These are phyloP conservation scores for Mnemiopsis leidyi DNA, from an alignment of 37 sponge, comb jelly and placozoan species.

Conservation along the genomic window DNA sequence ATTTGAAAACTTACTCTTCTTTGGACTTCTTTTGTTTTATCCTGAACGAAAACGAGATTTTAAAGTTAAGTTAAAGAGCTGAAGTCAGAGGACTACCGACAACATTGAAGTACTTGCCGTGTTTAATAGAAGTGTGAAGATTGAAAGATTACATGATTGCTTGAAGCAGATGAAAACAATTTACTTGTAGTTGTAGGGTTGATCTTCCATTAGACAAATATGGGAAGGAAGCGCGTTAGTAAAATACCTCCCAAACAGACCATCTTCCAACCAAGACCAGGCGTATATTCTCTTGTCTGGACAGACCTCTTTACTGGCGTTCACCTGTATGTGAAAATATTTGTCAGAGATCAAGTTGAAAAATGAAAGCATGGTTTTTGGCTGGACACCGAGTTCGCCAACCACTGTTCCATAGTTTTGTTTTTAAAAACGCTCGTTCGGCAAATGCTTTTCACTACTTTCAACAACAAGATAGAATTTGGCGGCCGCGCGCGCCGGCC, in stretches of 20 bases:
- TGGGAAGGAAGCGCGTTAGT: neutral
- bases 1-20: too few relatives aligned
- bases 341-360: neutral
- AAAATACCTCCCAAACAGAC: neutral
- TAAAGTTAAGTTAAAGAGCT: too few relatives aligned
- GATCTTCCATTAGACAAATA: constrained; percentile 2
- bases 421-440: neutral
- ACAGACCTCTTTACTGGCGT: neutral
- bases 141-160: too few relatives aligned
- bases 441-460: neutral
- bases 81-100: too few relatives aligned
- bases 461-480: neutral
- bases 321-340: neutral
- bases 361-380: neutral
- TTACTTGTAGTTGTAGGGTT: neutral
- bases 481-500: neutral
- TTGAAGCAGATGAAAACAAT: too few relatives aligned
- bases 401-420: neutral
- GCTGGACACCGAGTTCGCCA: neutral
- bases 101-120: too few relatives aligned
- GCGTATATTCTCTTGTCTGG: neutral
- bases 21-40: too few relatives aligned
- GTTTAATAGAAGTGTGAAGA: too few relatives aligned
- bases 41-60: too few relatives aligned
- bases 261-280: constrained; percentile 9